Percentiles rank a stretch among this genome's conserved stretches.
phyloP scores from a whole-genome alignment of 2,113 vertebrate species.

The Notechis scutatus region DNA sequence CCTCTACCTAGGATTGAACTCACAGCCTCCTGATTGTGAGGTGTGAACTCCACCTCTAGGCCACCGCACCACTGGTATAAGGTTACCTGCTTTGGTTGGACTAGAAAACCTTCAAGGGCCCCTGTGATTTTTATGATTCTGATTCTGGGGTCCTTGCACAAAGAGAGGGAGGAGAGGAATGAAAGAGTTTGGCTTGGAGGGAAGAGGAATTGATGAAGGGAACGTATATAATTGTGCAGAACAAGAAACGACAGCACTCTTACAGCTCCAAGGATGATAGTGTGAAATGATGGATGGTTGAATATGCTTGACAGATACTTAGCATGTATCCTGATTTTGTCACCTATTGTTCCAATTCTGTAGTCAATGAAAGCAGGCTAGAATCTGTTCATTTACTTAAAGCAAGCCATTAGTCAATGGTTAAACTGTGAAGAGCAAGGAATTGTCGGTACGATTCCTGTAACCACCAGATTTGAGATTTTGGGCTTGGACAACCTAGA shows the following conservation, averaged over 20 bases:
- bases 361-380: background rate
- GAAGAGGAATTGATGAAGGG: background rate
- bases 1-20: too few relatives aligned
- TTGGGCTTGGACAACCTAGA: too few relatives aligned
- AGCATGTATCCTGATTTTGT: background rate
- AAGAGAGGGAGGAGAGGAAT: background rate
- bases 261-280: background rate
- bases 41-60: too few relatives aligned
- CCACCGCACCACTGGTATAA: too few relatives aligned
- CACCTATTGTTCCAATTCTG: background rate
- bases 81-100: too few relatives aligned
- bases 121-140: too few relatives aligned
- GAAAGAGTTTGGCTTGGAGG: background rate
- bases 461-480: background rate
- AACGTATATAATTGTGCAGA: background rate
- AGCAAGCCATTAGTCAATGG: background rate
- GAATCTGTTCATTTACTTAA: background rate
- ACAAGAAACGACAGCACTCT: background rate
- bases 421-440: background rate
- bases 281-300: background rate
- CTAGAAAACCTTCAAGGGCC: too few relatives aligned
- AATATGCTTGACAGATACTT: background rate
- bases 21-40: too few relatives aligned
- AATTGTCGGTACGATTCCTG: background rate
- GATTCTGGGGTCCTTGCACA: background rate